Evolutionary conservation across 2,797 vertebrate species (phyloP).

Genomic region (Poecilia picta): DNA sequence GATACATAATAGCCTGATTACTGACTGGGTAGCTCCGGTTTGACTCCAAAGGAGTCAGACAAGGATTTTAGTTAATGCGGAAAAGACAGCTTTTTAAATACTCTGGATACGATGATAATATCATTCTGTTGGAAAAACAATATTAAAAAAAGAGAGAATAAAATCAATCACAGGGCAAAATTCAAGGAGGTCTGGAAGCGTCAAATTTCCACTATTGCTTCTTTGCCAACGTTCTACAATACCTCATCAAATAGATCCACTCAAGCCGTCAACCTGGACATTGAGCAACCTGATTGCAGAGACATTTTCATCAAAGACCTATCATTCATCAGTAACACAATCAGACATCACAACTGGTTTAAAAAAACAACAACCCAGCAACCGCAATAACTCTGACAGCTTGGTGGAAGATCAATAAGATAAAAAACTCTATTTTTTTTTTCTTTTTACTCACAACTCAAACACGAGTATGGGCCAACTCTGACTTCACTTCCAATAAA

Average conservation of each 20-base stretch:
- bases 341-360: background rate
- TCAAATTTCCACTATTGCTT: background rate
- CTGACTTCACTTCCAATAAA: background rate
- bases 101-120: background rate
- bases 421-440: background rate
- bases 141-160: background rate
- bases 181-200: background rate
- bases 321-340: background rate
- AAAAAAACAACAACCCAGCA: background rate
- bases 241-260: background rate
- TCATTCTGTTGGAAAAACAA: background rate
- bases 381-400: background rate
- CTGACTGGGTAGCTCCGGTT: background rate
- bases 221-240: background rate
- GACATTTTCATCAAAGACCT: background rate
- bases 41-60: background rate
- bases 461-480: background rate
- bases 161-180: background rate
- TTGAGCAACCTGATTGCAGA: background rate
- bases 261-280: background rate
- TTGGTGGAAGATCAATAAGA: background rate
- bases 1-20: background rate
- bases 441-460: background rate
- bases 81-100: too few relatives aligned
- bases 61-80: too few relatives aligned